phyloP scores from a whole-genome alignment of 2,113 vertebrate species.

The Bungarus multicinctus region DNA sequence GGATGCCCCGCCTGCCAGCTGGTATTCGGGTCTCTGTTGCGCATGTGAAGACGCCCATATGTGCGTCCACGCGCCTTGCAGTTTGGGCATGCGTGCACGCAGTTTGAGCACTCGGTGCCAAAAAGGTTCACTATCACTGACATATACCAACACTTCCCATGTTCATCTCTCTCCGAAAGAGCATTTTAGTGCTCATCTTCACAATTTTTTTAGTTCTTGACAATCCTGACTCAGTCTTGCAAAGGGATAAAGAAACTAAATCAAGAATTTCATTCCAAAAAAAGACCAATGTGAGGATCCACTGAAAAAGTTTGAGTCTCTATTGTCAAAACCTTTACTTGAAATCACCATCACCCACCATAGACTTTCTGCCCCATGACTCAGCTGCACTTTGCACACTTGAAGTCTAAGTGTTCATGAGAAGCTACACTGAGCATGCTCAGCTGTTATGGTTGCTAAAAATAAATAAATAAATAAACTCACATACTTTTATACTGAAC shows the following conservation, averaged over 20 bases:
- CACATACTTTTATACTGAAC: not conserved
- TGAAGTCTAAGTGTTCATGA: not conserved
- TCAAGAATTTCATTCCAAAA: not conserved
- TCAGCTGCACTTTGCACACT: not conserved
- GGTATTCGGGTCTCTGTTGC: no score
- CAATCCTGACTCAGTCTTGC: not conserved
- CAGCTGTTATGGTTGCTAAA: not conserved
- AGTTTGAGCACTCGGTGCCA: no score
- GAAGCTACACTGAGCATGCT: not conserved
- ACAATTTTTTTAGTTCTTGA: not conserved
- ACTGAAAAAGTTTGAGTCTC: not conserved
- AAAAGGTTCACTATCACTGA: no score
- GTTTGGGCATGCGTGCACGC: no score
- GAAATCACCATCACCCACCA: not conserved
- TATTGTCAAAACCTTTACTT: not conserved
- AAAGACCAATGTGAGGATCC: not conserved
- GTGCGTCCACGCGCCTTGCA: no score
- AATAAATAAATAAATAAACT: not conserved
- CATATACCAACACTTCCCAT: not conserved
- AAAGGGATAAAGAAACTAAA: not conserved
- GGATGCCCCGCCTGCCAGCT: no score
- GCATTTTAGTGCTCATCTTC: not conserved
- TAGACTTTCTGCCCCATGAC: not conserved
- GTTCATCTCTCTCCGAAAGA: not conserved
- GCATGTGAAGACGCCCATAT: no score